Conservation (phyloP, 2,888 invertebrate genomes). For the Lasioglossum zephyrum region DNA sequence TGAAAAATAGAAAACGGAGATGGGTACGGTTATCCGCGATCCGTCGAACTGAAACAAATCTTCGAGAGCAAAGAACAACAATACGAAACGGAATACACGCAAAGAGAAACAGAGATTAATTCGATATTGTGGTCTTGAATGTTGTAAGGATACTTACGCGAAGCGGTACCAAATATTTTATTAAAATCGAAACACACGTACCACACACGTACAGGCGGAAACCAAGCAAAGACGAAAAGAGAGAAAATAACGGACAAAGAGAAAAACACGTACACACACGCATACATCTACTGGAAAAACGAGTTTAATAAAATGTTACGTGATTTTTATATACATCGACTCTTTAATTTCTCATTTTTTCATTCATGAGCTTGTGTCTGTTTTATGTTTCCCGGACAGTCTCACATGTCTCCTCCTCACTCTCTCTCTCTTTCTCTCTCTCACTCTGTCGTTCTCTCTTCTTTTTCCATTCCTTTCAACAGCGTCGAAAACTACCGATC, state of each 20-base stretch:
- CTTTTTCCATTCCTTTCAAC: neutral
- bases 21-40: conserved; percentile 41
- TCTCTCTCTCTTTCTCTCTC: no score
- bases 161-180: conserved; percentile 81
- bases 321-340: conserved; percentile 77
- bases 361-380: conserved; percentile 38
- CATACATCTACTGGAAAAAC: conserved; percentile 70
- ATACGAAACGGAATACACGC: conserved; percentile 26
- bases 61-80: conserved; percentile 18
- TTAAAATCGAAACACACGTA: conserved; percentile 57
- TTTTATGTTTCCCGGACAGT: conserved; percentile 42
- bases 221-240: conserved; percentile 16
- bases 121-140: conserved; percentile 68
- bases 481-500: neutral
- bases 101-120: conserved; percentile 37
- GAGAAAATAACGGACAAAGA: conserved; percentile 35
- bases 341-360: conserved; percentile 71
- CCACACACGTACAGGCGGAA: conserved; percentile 11
- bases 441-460: neutral
- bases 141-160: conserved; percentile 74
- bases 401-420: conserved; percentile 30
- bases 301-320: conserved; percentile 81
- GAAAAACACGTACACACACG: conserved; percentile 74
- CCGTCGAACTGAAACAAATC: conserved; percentile 28
- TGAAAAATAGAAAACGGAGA: neutral